Evolutionary conservation across 2,888 invertebrate species (phyloP), one percentile per base, ranked within the genome.

Genomic region (Coronaproctus castanopsis): DNA sequence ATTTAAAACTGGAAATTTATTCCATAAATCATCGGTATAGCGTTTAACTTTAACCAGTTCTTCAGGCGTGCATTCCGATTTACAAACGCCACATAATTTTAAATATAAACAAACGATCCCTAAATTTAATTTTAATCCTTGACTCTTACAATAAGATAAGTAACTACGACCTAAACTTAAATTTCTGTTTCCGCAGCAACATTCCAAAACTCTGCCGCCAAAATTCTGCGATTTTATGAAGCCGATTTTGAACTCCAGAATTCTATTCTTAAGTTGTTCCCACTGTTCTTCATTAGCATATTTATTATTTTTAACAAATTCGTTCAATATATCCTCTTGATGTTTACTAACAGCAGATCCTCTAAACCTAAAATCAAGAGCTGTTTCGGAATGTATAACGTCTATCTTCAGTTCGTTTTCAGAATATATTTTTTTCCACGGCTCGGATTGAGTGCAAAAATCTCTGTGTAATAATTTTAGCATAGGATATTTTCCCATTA

Each of bases 41-140:
- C 52, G 24, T 21, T 61, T 20, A 24, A 65, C 52, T 21, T 57
- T 59, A 8, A 57, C 2, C 19, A 57, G 50, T 23, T 67, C 69
- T 14, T 68, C 61, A 36, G 63, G 68, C 23, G 70, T 68, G 22
- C 70, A 68, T 65, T 68, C 67, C 66, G 50, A 55, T 62, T 68
- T 71, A 62, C 67, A 69, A 52, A 68, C 61, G 65, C 75, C 75
- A 65, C 82, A 80, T 2, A 80, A 68, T 61, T 70, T 69, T 57
- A 84, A 69, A 57, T 82, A 73, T 55, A 77, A 78, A 59, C 79
- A 79, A 52, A 77, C 69, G 0, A 77, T 72, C 1, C 80, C 81
- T 50, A 80, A 66, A 69, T 79, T 80, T 2, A 80, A 70, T 54
- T 76, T 70, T 19, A 72, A 69, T 48, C 75, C 72, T 56, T 72